Evolutionary conservation across 2,113 vertebrate species (phyloP), one percentile per base, ranked within the genome.

Genomic region (Nansenia antarctica): DNA sequence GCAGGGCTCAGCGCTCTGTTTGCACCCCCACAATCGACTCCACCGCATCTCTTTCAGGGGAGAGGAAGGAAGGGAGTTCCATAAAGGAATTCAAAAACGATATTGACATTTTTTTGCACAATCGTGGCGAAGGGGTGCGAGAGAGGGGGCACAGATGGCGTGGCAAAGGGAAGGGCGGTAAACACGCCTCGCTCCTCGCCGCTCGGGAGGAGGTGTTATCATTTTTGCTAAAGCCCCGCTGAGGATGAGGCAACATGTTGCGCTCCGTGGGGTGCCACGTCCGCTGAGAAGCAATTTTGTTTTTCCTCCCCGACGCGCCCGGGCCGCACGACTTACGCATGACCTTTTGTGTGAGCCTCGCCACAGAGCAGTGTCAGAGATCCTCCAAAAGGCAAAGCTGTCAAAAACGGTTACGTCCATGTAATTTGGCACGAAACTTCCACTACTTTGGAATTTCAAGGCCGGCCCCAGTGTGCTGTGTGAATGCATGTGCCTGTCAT

Each of bases 201-300:
- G n/a, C n/a, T n/a, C n/a, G n/a, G 29, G 30, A n/a, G 30, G 63
- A 22, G 14, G 45, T 2, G 20, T 24, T 11, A 22, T n/a, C n/a
- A n/a, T n/a, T n/a, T n/a, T n/a, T n/a, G n/a, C n/a, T n/a, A 7
- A 65, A 72, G 77, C 76, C 78, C 67, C 73, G 30, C 39, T 3
- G 12, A 34, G 18, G 61, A 49, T 2, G 32, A 35, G 70, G 53
- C 77, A 80, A 82, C 79, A 62, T 84, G 85, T 82, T 81, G 71
- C 78, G 57, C 65, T 20, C 29, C 20, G 29, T 59, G 27, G 66
- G 75, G 37, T 12, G 42, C n/a, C 22, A 8, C 22, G 39, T 47
- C 54, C 31, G 2, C 54, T 5, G 22, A 53, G 47, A 37, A 66
- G 49, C 67, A 75, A 57, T 74, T 71, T 35, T 42, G 71, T 76